Base-by-base conservation (phyloP, 1,140 invertebrate genomes). In the Drosophila pseudoobscura region DNA sequence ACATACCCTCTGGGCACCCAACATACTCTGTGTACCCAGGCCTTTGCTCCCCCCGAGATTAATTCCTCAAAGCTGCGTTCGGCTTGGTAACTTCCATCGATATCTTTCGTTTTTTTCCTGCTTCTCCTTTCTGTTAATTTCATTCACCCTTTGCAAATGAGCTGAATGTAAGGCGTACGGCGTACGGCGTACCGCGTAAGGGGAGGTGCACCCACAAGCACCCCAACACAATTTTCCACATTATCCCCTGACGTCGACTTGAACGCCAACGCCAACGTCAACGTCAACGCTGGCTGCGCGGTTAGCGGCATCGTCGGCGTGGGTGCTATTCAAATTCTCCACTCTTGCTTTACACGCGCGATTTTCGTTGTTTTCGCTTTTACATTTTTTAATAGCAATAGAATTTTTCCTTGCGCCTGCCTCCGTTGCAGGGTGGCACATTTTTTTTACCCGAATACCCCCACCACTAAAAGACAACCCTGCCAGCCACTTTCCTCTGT, bases 281-380 rank as follows among this genome's bases (percentile, higher is more conserved):
- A 53, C 11, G 69, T 2, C 24, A 31, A 53, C 57, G 49, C 62
- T 44, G 61, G n/a, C 61, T 15, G 45, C 59, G 57, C 78, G 43
- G 72, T 15, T 11, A 26, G 53, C 17, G 78, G 6, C 56, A 15
- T n/a, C 50, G 69, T 45, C 59, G 41, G 72, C 50, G 80, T 59
- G 66, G 66, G 55, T 61, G 79, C 71, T 87, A 88, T 88, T 88
- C 75, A 88, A 88, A 88, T 88, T 84, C 75, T 88, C 56, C 87
- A 80, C 80, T 85, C 79, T 87, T 80, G 82, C 80, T 78, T 72
- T 87, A 85, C 83, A 87, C 78, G 78, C 83, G 83, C 83, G 84
- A 82, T 88, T 88, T 88, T 88, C 72, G 84, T 88, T 88, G 83
- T 88, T 88, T 88, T 88, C 84, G 84, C 84, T 88, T 88, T 89